phyloP scores from a whole-genome alignment of 2,888 invertebrate genomes.

The Ramazzottius varieornatus region DNA sequence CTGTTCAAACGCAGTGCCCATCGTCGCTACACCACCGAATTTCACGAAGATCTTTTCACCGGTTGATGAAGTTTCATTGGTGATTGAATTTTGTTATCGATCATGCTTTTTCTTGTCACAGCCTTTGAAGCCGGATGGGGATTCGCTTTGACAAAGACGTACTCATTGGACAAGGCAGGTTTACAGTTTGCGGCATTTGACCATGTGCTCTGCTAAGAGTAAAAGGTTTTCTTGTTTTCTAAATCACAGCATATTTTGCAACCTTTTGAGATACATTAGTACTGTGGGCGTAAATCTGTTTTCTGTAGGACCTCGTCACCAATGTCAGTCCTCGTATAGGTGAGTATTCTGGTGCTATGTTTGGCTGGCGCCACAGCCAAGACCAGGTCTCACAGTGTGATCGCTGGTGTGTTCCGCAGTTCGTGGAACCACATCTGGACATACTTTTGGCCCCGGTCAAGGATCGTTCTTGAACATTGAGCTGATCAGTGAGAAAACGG shows the following conservation, averaged over 20 bases:
- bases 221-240: too few relatives aligned
- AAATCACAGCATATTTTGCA: too few relatives aligned
- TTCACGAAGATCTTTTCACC: background rate
- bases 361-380: too few relatives aligned
- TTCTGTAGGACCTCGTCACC: constrained; percentile 52
- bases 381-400: too few relatives aligned
- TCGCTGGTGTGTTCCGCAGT: too few relatives aligned
- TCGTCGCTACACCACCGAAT: too few relatives aligned
- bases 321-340: constrained; percentile 81
- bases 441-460: constrained; percentile 79
- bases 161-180: constrained; percentile 66
- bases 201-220: too few relatives aligned
- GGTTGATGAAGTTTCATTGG: background rate
- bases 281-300: background rate
- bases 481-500: constrained; percentile 82
- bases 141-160: constrained; percentile 91
- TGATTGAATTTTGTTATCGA: too few relatives aligned
- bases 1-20: too few relatives aligned
- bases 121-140: constrained; percentile 90
- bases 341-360: too few relatives aligned
- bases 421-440: constrained; percentile 67
- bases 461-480: constrained; percentile 90
- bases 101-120: background rate
- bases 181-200: too few relatives aligned
- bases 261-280: background rate